Base-by-base conservation (phyloP, 2,797 vertebrate species). In the Sebastes oblongus region DNA sequence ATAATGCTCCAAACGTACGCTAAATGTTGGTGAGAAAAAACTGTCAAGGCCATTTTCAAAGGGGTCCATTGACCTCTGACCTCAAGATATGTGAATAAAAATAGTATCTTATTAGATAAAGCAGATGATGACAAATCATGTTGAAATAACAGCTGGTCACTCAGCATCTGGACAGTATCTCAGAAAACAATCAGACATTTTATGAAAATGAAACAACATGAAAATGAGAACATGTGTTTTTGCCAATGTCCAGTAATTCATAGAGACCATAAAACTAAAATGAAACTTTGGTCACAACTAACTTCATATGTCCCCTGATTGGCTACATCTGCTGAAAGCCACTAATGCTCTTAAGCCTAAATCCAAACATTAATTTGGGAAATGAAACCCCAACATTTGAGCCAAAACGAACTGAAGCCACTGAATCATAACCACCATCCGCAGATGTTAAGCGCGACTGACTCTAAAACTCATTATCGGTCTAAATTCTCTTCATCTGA, bases 361-460 rank as follows among this genome's bases (percentile, higher is more conserved):
- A 85, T 82, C 86, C 86, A 94, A 94, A 93, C 83, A 92, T 87
- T 89, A 58, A 89, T 88, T 89, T 89, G 75, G 80, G 66, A 80
- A 89, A 78, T 81, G 59, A 88, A 85, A 72, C 77, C 80, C 39
- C 50, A 74, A 84, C 66, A 61, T 32, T 72, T 8, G 69, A 81
- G 88, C 87, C 92, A 91, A 88, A 89, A 75, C 8, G 55, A 86
- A 77, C 81, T 25, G 46, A 78, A 89, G 74, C 80, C 86, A 90
- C 65, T 86, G 86, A 91, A 77, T 87, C 87, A 81, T 64, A 88
- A 89, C 87, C 83, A 68, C 72, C 76, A 76, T 83, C 39, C 62
- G 27, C 82, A 87, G 88, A 91, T 88, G 89, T 88, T 81, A 83
- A 79, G 88, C 88, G n/a, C 42, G 64, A 56, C 77, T 78, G 83